Base-by-base conservation (phyloP, 2,888 invertebrate genomes). In the Mongoloraphidia duomilia region DNA sequence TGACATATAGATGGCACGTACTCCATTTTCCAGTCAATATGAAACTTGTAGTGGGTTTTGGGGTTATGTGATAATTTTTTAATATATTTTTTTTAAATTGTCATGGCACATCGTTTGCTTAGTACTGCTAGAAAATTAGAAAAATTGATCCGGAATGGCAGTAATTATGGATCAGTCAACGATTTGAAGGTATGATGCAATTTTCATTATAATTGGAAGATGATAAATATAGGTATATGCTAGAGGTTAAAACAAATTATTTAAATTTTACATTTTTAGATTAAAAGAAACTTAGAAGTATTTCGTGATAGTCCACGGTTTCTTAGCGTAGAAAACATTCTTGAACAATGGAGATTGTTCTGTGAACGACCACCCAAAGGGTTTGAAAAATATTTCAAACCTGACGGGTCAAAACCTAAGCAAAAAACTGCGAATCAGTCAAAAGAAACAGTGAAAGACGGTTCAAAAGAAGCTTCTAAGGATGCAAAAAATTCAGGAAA, bases 301-400 rank as follows among this genome's bases (percentile, higher is more conserved):
- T 45, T 45, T n/a, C 45, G 38, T 34, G 14, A 26, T 45, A 37
- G n/a, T 10, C 14, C 37, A 13, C n/a, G 26, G 11, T 45, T 39
- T 26, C 26, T 34, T 13, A 14, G 46, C 10, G 11, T 49, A 10
- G 36, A 39, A 43, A 52, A 34, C 17, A 54, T 50, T 54, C 57
- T 53, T 10, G 13, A 48, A 42, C 13, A 83, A 59, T 84, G 75
- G 72, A 67, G 64, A 55, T 54, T 75, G 50, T 74, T 87, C 57
- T 83, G 84, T 61, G 80, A 84, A 58, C 83, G 85, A 60, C 84
- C 87, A 11, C 93, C 93, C 0, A 92, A 92, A 68, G 94, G 94
- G 1, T 94, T 94, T 66, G 94, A 92, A 63, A 93, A 94, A 62
- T 93, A 86, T 66, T 94, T 89, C 60, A 79, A 82, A 61, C 82